Evolutionary conservation across 2,797 vertebrate genomes (phyloP).

Genomic region (Crenichthys baileyi): DNA sequence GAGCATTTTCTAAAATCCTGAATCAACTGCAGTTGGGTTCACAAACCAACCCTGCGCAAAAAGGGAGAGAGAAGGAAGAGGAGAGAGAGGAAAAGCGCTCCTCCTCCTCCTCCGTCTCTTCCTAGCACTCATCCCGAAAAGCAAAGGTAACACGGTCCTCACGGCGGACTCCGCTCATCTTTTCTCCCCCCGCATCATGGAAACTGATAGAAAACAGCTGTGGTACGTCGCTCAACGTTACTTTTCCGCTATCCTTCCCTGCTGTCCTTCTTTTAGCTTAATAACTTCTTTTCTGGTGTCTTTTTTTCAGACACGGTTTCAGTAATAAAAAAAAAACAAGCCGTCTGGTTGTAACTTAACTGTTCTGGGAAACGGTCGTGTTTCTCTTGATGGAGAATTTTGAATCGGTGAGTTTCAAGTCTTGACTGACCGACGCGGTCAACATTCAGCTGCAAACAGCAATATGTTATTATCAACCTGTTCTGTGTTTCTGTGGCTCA

Average conservation of each 20-base stretch:
- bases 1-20: constrained; percentile 19
- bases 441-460: background rate
- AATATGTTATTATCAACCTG: constrained; percentile 15
- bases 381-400: constrained; percentile 68
- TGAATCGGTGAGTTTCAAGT: constrained; percentile 64
- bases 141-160: constrained; percentile 53
- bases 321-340: constrained; percentile 11
- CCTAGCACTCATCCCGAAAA: constrained; percentile 55
- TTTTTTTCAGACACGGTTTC: constrained; percentile 29
- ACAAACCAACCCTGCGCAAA: constrained; percentile 43
- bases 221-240: constrained; percentile 50
- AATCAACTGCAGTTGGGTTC: constrained; percentile 41
- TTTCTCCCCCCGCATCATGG: constrained; percentile 54
- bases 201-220: constrained; percentile 56
- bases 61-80: constrained; percentile 37
- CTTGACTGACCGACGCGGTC: background rate
- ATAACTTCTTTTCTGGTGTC: constrained; percentile 57
- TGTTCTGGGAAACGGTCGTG: constrained; percentile 39
- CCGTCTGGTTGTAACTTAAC: constrained; percentile 39
- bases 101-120: constrained; percentile 46
- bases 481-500: background rate
- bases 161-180: constrained; percentile 55
- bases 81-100: constrained; percentile 38
- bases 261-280: constrained; percentile 22
- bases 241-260: constrained; percentile 45